Conservation (phyloP, 1,140 invertebrate species). For the Neodiprion fabricii region DNA sequence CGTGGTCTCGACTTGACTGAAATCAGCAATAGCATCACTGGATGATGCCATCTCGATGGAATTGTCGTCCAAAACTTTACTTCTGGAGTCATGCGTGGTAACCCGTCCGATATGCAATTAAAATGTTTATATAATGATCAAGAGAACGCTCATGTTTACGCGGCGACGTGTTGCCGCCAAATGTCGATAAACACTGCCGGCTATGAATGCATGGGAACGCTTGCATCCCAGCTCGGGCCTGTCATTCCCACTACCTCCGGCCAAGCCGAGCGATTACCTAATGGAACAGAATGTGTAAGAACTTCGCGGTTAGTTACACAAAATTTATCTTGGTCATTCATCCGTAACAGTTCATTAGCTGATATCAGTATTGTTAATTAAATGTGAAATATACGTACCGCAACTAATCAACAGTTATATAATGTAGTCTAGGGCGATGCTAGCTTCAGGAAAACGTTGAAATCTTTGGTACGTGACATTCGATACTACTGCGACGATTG, state of each 20-base stretch:
- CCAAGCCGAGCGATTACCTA: background rate
- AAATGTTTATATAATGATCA: background rate
- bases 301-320: background rate
- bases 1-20: background rate
- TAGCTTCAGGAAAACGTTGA: background rate
- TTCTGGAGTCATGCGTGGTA: background rate
- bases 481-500: background rate
- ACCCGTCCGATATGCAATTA: background rate
- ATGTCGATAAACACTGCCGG: background rate
- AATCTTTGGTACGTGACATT: conserved; percentile 3
- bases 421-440: background rate
- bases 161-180: background rate
- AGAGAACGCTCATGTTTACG: background rate
- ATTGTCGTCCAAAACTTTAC: background rate
- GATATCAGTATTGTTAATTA: background rate
- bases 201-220: background rate
- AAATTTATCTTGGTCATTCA: no score
- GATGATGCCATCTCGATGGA: background rate
- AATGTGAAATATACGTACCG: background rate
- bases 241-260: background rate
- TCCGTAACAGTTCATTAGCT: background rate
- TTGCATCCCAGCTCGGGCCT: background rate
- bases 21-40: conserved; percentile 2
- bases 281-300: background rate
- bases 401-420: background rate